Evolutionary conservation across 2,113 vertebrate genomes (phyloP), one percentile per base, ranked within the genome.

Genomic region (Phoxinus phoxinus): DNA sequence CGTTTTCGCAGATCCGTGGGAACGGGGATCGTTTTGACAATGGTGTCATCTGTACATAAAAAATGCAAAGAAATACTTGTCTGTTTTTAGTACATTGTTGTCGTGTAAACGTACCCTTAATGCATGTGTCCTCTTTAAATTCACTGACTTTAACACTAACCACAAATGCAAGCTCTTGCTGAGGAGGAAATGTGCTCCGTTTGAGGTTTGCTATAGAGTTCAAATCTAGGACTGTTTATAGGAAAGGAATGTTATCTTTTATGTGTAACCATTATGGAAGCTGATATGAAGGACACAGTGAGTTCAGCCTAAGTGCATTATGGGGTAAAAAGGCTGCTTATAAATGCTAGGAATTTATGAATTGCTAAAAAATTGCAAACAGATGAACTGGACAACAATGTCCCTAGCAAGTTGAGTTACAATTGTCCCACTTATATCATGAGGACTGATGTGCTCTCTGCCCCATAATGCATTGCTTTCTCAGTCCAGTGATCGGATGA

Each of bases 241-340:
- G 78, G 15, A 46, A 80, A 63, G n/a, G 76, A 80, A 44, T 80
- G 78, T 44, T 30, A 63, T 65, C 78, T 80, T 80, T 63, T 80
- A 44, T 63, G 58, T 46, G 63, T 63, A 21, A 44, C 76, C 30
- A n/a, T 59, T 58, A 59, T 59, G 51, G 77, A 63, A 80, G 25
- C 77, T 10, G 41, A 44, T 65, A 80, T 46, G 2, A n/a, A 63
- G 3, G 37, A 80, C 58, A 61, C 6, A 4, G 23, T 25, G 37
- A 63, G 78, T 63, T 80, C 78, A 79, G 0, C 23, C n/a, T 6
- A 41, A 79, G 56, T 61, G 30, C 74, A 25, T 37, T 74, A 25
- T 46, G 6, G 71, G n/a, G 9, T 35, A 79, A 58, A 59, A 59
- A 25, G 32, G 30, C 21, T 78, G 11, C n/a, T 80, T 63, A 19